Evolutionary conservation across 2,888 invertebrate genomes (phyloP).

Genomic region (Malacosoma neustria): DNA sequence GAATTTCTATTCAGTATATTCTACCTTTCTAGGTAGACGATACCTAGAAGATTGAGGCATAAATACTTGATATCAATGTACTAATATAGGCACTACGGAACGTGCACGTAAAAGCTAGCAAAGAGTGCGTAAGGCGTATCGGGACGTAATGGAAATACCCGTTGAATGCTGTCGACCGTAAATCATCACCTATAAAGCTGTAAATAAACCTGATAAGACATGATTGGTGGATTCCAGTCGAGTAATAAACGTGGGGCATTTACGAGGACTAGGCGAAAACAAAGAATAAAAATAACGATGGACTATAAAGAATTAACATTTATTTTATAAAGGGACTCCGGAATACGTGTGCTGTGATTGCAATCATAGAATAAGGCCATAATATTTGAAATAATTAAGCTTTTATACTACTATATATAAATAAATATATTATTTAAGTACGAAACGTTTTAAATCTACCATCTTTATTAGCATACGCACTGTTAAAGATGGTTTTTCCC

Average conservation of each 20-base stretch:
- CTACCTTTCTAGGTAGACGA: no score
- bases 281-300: constrained; percentile 9
- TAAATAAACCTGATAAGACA: constrained; percentile 22
- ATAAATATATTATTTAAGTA: no score
- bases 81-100: background rate
- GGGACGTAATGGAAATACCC: constrained; percentile 17
- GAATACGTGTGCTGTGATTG: no score
- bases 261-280: background rate
- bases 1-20: no score
- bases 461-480: no score
- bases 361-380: no score
- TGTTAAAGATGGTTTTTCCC: no score
- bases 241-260: constrained; percentile 6
- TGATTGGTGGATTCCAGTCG: constrained; percentile 14
- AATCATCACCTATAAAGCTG: constrained; percentile 20
- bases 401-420: no score
- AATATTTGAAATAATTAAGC: no score
- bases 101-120: background rate
- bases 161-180: constrained; percentile 15
- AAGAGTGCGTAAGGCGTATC: background rate
- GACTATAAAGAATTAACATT: constrained; percentile 11
- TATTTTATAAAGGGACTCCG: no score
- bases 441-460: no score
- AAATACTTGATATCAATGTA: background rate
- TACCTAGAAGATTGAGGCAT: no score